These are phyloP conservation scores for Phrixothrix hirtus DNA, from an alignment of 2,888 invertebrate species.

Conservation along the genomic window DNA sequence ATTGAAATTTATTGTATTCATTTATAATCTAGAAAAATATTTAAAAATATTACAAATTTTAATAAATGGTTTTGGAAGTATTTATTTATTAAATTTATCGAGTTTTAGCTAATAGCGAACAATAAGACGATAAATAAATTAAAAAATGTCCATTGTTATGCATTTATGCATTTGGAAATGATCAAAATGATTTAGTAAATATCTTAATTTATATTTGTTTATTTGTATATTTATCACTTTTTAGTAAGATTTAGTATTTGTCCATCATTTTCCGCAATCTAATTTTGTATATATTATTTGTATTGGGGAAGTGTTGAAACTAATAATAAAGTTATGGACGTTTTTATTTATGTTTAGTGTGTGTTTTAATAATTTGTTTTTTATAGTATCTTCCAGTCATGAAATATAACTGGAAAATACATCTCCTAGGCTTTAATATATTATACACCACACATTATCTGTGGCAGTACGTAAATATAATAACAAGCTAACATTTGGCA, in stretches of 20 bases:
- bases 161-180: conserved; percentile 4
- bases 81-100: conserved; percentile 35
- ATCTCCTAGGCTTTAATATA: background rate
- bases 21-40: conserved; percentile 10
- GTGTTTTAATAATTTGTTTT: conserved; percentile 18
- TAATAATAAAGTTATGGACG: conserved; percentile 42
- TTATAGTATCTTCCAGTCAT: background rate
- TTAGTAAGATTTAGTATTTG: conserved; percentile 28
- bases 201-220: conserved; percentile 24
- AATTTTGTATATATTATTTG: conserved; percentile 46
- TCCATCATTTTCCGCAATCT: conserved; percentile 37
- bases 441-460: background rate
- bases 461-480: background rate
- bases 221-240: conserved; percentile 21
- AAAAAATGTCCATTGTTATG: conserved; percentile 10
- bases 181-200: conserved; percentile 20
- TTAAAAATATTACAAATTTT: conserved; percentile 23
- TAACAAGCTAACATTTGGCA: background rate
- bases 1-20: conserved; percentile 12
- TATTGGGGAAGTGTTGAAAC: conserved; percentile 48
- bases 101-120: conserved; percentile 19
- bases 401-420: too few relatives aligned
- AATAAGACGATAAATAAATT: conserved; percentile 6
- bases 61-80: conserved; percentile 39
- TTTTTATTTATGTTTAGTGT: conserved; percentile 39